Percentiles rank a stretch among this genome's conserved stretches.
These are phyloP conservation scores for Augochlora pura DNA, from an alignment of 1,140 invertebrate species.

Conservation along the genomic window DNA sequence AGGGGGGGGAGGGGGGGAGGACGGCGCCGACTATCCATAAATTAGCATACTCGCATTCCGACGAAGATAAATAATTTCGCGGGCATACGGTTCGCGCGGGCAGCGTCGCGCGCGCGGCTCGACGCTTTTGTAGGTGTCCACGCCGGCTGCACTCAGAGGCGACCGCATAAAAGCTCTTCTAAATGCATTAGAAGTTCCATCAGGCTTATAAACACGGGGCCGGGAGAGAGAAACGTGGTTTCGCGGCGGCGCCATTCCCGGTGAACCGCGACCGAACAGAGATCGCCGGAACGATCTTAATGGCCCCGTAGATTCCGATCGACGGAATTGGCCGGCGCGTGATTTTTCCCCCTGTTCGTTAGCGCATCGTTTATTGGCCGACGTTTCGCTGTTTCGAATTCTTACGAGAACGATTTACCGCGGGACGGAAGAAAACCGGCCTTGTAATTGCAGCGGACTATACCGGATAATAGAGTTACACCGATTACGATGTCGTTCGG, in stretches of 20 bases:
- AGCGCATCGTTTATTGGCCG: neutral
- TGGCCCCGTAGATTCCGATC: slow-evolving; percentile 9
- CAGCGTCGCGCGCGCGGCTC: neutral
- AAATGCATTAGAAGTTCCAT: slow-evolving; percentile 54
- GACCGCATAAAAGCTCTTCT: slow-evolving; percentile 46
- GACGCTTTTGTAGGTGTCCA: slow-evolving; percentile 26
- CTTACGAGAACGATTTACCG: too few relatives aligned
- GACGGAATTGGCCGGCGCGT: neutral
- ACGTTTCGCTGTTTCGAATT: neutral
- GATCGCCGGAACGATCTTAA: slow-evolving; percentile 30
- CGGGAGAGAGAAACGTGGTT: neutral
- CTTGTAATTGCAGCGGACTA: too few relatives aligned
- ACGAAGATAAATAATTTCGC: slow-evolving; percentile 48
- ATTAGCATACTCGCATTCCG: slow-evolving; percentile 11
- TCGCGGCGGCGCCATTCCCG: neutral
- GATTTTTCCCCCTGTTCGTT: slow-evolving; percentile 9
- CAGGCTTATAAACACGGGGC: slow-evolving; percentile 52
- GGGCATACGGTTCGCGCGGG: neutral
- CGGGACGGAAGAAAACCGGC: too few relatives aligned
- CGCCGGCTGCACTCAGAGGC: slow-evolving; percentile 25
- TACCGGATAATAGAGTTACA: too few relatives aligned
- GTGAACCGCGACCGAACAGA: slow-evolving; percentile 12
- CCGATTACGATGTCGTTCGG: too few relatives aligned
- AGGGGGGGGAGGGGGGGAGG: neutral
- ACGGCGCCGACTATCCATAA: neutral